Conservation (phyloP, 2,113 vertebrate species). For the Ophthalmotilapia sp. region DNA sequence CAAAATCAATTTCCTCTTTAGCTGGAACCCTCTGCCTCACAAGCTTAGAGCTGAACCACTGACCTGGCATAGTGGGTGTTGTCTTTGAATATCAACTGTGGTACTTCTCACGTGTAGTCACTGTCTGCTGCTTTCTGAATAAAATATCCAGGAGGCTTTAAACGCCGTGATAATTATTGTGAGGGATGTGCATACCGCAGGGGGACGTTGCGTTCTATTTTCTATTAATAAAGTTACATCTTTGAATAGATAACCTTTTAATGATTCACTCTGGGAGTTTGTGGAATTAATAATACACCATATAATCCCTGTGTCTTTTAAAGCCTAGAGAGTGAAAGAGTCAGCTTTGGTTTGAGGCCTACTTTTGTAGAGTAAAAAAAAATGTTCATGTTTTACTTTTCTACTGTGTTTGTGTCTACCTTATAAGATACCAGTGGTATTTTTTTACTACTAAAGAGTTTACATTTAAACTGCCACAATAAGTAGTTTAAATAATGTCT, state of each 20-base stretch:
- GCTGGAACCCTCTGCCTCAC: not conserved
- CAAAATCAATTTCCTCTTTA: conserved; percentile 21
- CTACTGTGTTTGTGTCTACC: not conserved
- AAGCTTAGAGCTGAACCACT: not conserved
- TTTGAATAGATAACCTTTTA: conserved; percentile 62
- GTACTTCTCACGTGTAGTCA: not conserved
- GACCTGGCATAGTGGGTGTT: not conserved
- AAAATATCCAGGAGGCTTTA: not conserved
- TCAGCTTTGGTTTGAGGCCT: not conserved
- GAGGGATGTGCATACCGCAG: not conserved
- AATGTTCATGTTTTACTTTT: not conserved
- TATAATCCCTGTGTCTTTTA: conserved; percentile 1
- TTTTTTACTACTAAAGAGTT: not conserved
- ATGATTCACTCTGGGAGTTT: conserved; percentile 30
- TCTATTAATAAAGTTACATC: conserved; percentile 54
- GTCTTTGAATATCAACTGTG: not conserved
- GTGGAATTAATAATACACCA: conserved; percentile 48
- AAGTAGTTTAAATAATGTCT: not conserved
- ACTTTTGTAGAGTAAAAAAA: not conserved
- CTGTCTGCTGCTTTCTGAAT: conserved; percentile 5
- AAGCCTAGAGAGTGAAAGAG: conserved; percentile 1
- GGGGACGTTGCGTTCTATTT: conserved; percentile 46
- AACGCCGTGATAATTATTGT: conserved; percentile 33
- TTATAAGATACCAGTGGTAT: not conserved
- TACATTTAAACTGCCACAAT: not conserved